Conservation (phyloP, 2,888 invertebrate genomes). For the Noctua janthina region DNA sequence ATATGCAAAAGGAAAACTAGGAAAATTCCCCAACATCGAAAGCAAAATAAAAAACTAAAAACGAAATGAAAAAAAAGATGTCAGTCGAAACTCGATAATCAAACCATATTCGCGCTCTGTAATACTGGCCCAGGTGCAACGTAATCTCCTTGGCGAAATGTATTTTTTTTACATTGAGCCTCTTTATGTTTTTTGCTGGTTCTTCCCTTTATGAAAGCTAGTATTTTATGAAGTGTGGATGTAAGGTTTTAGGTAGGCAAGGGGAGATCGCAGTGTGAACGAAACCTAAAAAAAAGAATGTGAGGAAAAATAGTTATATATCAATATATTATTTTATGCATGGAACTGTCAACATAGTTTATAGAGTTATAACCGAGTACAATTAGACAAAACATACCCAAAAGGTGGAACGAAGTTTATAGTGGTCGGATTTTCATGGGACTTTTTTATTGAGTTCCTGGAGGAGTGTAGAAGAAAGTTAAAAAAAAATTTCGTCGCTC, state of each 20-base stretch:
- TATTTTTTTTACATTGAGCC: conserved; percentile 33
- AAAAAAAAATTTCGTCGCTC: too few species aligned
- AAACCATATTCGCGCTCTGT: conserved; percentile 22
- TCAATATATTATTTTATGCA: neutral
- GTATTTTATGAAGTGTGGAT: neutral
- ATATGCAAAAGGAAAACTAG: neutral
- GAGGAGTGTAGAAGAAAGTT: too few species aligned
- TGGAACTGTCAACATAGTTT: neutral
- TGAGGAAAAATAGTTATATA: neutral
- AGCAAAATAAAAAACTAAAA: conserved; percentile 5
- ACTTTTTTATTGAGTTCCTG: too few species aligned
- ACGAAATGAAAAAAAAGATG: conserved; percentile 39
- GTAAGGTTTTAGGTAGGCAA: neutral
- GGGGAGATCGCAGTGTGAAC: neutral
- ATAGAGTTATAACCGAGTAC: too few species aligned
- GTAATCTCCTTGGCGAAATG: conserved; percentile 47
- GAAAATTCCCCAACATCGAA: neutral
- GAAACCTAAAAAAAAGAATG: conserved; percentile 6
- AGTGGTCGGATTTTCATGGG: too few species aligned
- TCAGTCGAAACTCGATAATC: conserved; percentile 47
- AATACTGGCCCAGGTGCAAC: conserved; percentile 37
- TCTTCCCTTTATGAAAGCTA: conserved; percentile 16
- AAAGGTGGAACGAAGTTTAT: too few species aligned
- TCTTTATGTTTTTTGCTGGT: conserved; percentile 1
- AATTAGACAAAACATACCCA: too few species aligned